A percentile compares a stretch with the other conserved stretches of the same genome.
Evolutionary conservation across 2,797 vertebrate genomes (phyloP).

Genomic region (Cyprinodon diabolis): DNA sequence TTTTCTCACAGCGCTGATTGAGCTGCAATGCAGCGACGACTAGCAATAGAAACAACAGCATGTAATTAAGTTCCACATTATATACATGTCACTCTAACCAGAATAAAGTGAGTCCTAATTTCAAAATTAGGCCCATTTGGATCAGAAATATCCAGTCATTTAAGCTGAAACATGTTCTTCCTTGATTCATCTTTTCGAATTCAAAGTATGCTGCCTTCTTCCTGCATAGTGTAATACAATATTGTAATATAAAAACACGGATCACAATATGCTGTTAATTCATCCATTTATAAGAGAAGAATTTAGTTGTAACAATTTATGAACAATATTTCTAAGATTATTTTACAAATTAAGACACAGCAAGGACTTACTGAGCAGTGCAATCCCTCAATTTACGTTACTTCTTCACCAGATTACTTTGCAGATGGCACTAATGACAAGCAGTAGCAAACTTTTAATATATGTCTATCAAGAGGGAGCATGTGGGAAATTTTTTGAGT

Average conservation of each 20-base stretch:
- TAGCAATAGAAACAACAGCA: constrained; percentile 73
- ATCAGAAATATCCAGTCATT: constrained; percentile 62
- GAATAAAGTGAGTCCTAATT: constrained; percentile 73
- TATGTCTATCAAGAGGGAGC: not conserved
- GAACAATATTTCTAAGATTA: constrained; percentile 14
- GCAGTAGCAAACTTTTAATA: not conserved
- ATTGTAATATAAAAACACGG: not conserved
- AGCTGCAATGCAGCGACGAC: constrained; percentile 68
- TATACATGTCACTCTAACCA: constrained; percentile 72
- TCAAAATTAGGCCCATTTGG: constrained; percentile 77
- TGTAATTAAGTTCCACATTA: constrained; percentile 83
- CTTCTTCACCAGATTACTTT: not conserved
- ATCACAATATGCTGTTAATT: not conserved
- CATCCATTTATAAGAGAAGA: not conserved
- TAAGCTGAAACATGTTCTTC: constrained; percentile 66
- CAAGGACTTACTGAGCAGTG: not conserved
- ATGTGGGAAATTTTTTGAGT: not conserved
- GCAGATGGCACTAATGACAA: not conserved
- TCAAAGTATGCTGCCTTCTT: constrained; percentile 41
- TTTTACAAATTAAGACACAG: constrained; percentile 13
- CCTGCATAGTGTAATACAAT: constrained; percentile 11
- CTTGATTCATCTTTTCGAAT: constrained; percentile 34
- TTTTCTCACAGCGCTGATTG: constrained; percentile 81
- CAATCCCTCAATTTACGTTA: not conserved
- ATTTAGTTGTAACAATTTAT: constrained; percentile 11